Conservation (phyloP, 1,140 invertebrate species). For the Plodia interpunctella region DNA sequence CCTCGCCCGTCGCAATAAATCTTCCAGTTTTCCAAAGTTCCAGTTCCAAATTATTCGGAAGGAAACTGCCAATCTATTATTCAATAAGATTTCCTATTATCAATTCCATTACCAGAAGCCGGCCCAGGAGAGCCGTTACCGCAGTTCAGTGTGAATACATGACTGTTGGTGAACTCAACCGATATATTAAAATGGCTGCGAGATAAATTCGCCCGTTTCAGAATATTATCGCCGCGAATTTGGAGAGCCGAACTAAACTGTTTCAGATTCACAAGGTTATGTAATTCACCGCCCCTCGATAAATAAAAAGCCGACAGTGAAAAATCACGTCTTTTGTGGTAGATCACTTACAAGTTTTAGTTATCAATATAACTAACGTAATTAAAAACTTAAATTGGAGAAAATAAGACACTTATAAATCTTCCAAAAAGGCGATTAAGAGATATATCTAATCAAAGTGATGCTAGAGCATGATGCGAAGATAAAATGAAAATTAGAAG, state of each 20-base stretch:
- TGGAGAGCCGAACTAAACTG: not conserved
- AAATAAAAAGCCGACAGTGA: no score
- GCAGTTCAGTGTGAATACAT: not conserved
- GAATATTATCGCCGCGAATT: conserved; percentile 1
- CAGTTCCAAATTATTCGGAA: not conserved
- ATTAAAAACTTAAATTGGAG: no score
- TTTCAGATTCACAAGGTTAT: not conserved
- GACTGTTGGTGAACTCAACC: not conserved
- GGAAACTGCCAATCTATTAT: not conserved
- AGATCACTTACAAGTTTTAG: no score
- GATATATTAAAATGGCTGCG: conserved; percentile 3
- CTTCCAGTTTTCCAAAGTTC: not conserved
- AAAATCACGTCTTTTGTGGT: no score
- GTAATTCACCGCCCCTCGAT: no score
- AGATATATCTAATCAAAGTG: no score
- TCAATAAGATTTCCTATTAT: conserved; percentile 8
- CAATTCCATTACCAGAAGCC: conserved; percentile 6
- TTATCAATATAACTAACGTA: no score
- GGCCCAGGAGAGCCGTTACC: not conserved
- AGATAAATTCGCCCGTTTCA: conserved; percentile 7
- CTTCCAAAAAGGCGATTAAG: no score
- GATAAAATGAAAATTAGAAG: no score
- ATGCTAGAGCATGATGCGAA: no score
- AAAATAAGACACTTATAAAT: no score
- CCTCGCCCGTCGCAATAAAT: no score